phyloP scores from a whole-genome alignment of 1,140 invertebrate species.

The Anastrepha obliqua region DNA sequence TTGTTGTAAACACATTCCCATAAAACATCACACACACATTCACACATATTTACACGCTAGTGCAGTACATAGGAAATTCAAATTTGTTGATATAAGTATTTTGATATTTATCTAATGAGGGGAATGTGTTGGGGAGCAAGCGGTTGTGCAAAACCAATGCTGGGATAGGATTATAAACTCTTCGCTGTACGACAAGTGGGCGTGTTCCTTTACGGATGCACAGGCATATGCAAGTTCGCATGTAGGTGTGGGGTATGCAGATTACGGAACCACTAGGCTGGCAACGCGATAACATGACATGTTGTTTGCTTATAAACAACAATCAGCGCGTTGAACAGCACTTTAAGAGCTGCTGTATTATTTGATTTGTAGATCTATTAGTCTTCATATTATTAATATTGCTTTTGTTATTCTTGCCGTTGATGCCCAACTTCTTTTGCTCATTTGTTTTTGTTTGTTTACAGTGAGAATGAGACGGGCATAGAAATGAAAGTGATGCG shows the following conservation, averaged over 20 bases:
- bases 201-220: neutral
- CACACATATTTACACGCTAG: neutral
- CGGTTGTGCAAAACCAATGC: neutral
- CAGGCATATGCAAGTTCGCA: neutral
- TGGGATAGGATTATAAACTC: slow-evolving; percentile 21
- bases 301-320: slow-evolving; percentile 41
- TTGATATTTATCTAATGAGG: no score
- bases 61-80: neutral
- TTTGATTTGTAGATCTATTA: neutral
- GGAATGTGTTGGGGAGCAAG: neutral
- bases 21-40: neutral
- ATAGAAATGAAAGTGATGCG: slow-evolving; percentile 89
- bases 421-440: slow-evolving; percentile 41
- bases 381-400: neutral
- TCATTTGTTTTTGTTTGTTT: slow-evolving; percentile 49
- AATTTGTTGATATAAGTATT: slow-evolving; percentile 37
- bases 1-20: slow-evolving; percentile 18
- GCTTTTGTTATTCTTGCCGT: neutral
- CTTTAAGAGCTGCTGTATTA: neutral
- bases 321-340: neutral
- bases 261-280: no score
- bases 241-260: no score
- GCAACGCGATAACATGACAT: neutral
- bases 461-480: slow-evolving; percentile 79
- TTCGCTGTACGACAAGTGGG: neutral